Conservation (phyloP, 1,140 invertebrate species). For the Hyphantria cunea region DNA sequence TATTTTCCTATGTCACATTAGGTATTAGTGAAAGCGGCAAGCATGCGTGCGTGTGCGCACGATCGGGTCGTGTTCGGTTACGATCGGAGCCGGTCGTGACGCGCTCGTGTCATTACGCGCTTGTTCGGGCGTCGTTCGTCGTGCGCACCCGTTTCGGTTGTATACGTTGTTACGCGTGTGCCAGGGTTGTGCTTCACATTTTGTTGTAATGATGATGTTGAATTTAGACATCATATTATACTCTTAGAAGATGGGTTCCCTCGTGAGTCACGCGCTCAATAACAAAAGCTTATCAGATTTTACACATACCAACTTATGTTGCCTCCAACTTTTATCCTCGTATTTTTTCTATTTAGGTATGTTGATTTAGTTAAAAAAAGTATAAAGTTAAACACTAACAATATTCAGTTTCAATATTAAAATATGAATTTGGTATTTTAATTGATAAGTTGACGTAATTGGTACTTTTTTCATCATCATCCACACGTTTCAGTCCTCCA, state of each 20-base stretch:
- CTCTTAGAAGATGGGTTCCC: neutral
- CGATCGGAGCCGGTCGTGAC: conserved; percentile 31
- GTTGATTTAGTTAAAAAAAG: no score
- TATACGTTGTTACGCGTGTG: conserved; percentile 12
- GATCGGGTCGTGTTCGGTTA: conserved; percentile 17
- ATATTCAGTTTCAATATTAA: no score
- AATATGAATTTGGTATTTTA: no score
- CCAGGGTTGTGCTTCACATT: neutral
- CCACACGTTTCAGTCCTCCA: no score
- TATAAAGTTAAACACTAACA: no score
- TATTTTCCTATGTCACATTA: conserved; percentile 3
- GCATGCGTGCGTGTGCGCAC: conserved; percentile 3
- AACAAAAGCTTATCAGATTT: neutral
- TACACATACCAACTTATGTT: no score
- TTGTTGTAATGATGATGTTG: neutral
- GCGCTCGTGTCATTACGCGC: conserved; percentile 28
- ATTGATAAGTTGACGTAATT: no score
- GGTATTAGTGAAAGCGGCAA: neutral
- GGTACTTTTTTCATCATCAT: no score
- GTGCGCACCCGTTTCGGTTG: conserved; percentile 30
- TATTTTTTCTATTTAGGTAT: no score
- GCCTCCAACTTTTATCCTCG: no score
- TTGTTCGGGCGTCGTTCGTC: conserved; percentile 17
- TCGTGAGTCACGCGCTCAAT: neutral
- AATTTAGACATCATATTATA: neutral